Evolutionary conservation across 1,140 invertebrate species (phyloP).

Genomic region (Neodiprion virginianus): DNA sequence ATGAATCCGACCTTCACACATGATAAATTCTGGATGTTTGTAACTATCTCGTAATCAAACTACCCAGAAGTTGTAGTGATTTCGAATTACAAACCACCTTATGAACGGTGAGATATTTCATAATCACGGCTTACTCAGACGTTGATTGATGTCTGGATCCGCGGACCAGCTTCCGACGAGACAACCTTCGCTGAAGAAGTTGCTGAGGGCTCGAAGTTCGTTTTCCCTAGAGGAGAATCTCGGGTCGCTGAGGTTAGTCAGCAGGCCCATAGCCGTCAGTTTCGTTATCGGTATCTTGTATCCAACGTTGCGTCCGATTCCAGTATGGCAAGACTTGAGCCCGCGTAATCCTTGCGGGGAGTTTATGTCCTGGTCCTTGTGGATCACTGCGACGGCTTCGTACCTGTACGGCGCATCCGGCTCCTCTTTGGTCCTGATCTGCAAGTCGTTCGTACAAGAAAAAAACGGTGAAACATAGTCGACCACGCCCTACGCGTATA

Average conservation of each 20-base stretch:
- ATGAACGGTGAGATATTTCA: no score
- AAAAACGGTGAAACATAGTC: not conserved
- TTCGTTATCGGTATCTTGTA: constrained; percentile 80
- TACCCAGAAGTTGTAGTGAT: no score
- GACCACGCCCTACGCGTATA: no score
- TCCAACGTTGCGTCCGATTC: constrained; percentile 78
- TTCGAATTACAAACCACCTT: no score
- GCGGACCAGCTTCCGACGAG: constrained; percentile 81
- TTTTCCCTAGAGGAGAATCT: constrained; percentile 76
- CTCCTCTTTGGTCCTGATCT: constrained; percentile 50
- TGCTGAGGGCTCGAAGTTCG: constrained; percentile 74
- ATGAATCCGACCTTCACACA: no score
- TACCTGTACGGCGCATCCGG: constrained; percentile 74
- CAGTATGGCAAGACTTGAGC: constrained; percentile 80
- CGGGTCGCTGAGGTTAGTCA: constrained; percentile 71
- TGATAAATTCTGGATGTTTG: no score
- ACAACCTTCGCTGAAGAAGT: constrained; percentile 78
- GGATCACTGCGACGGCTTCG: constrained; percentile 78
- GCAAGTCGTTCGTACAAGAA: not conserved
- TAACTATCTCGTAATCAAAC: no score
- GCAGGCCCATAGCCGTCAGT: constrained; percentile 71
- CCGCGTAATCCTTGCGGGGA: constrained; percentile 71
- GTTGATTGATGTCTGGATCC: constrained; percentile 71
- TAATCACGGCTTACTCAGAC: constrained; percentile 68
- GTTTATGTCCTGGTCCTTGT: constrained; percentile 71